Evolutionary conservation across 2,797 vertebrate genomes (phyloP).

Genomic region (Psittacula derbiana): DNA sequence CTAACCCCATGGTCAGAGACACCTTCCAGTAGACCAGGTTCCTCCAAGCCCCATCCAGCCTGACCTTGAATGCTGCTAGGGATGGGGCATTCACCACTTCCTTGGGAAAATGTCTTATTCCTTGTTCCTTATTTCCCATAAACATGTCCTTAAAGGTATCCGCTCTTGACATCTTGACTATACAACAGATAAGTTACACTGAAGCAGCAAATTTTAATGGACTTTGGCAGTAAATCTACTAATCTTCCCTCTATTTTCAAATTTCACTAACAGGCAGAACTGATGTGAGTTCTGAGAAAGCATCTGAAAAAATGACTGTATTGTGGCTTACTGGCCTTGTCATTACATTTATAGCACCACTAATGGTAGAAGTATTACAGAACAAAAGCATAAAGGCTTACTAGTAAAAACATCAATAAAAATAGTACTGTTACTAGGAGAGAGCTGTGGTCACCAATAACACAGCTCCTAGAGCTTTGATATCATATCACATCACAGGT

Average conservation of each 20-base stretch:
- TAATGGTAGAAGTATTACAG: background rate
- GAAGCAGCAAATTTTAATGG: background rate
- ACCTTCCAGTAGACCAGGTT: background rate
- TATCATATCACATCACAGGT: background rate
- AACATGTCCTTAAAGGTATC: background rate
- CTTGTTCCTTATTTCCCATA: background rate
- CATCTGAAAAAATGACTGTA: background rate
- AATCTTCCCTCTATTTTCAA: background rate
- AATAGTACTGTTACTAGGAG: background rate
- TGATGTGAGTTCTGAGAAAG: background rate
- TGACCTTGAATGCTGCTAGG: background rate
- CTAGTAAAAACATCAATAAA: slow-evolving; percentile 12
- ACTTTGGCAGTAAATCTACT: background rate
- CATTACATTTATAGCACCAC: background rate
- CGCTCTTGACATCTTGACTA: background rate
- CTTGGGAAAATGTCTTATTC: background rate
- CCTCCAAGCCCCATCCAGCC: background rate
- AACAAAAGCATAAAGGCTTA: background rate
- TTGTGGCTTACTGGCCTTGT: background rate
- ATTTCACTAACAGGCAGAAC: background rate
- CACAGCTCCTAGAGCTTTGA: background rate
- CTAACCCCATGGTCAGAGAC: background rate
- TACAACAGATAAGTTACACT: background rate
- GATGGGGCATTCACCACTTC: background rate
- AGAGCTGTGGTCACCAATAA: background rate